Evolutionary conservation across 2,113 vertebrate genomes (phyloP).

Genomic region (Caretta caretta): DNA sequence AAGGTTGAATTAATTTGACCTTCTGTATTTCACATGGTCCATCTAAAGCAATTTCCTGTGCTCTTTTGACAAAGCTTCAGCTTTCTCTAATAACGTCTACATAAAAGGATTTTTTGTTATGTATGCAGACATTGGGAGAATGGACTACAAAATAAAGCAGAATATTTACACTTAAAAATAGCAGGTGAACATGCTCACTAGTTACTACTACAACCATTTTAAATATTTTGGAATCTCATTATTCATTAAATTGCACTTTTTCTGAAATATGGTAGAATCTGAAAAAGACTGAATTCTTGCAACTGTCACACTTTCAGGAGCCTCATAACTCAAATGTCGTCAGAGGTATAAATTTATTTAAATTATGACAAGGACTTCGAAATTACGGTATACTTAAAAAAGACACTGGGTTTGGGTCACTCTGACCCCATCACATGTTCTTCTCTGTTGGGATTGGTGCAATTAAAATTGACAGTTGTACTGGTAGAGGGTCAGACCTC

Average conservation of each 20-base stretch:
- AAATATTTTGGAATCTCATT: accelerated
- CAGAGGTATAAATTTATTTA: accelerated
- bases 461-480: not conserved
- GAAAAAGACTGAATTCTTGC: not conserved
- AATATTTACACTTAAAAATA: not conserved
- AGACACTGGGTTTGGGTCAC: not conserved
- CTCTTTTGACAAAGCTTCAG: not conserved
- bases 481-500: not conserved
- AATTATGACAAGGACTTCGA: not conserved
- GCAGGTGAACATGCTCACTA: accelerated
- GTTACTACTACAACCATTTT: not conserved
- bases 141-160: accelerated
- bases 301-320: not conserved
- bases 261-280: not conserved
- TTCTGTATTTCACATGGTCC: not conserved
- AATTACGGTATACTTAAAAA: not conserved
- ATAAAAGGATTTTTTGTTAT: too few relatives aligned
- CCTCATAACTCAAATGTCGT: accelerated
- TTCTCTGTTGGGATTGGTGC: not conserved
- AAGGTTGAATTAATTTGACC: not conserved
- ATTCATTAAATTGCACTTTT: not conserved
- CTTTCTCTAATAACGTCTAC: not conserved
- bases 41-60: not conserved
- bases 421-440: not conserved
- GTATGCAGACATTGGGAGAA: not conserved